Base-by-base conservation (phyloP, 2,113 vertebrate genomes). In the Toxostoma redivivum region DNA sequence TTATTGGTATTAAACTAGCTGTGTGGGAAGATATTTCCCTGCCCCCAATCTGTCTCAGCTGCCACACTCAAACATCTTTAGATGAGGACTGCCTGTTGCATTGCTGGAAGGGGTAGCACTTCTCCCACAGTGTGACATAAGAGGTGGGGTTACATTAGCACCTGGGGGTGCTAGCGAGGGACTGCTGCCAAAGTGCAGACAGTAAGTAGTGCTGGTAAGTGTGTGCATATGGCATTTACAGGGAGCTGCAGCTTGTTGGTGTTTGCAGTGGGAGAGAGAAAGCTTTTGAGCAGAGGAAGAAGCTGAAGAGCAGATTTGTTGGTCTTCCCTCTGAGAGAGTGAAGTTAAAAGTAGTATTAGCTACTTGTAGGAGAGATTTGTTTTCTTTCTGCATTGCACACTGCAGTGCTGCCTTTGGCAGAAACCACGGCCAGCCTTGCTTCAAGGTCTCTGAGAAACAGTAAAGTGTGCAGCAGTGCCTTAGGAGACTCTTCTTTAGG, bases 1-100 rank as follows among this genome's bases (percentile, higher is more conserved):
- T 93, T 90, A 93, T 47, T 80, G 82, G 69, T 81, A 83, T 83
- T 93, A 86, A 90, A 90, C 54, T 69, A 73, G 38, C 35, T 82
- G 51, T 83, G 28, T 28, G 35, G 62, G 53, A 45, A 25, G 76
- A 31, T 56, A 12, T 31, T 20, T 38, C 7, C 10, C 22, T 5
- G 3, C 7, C 8, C 9, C 14, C n/a, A 35, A 0, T 65, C 31
- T 48, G 10, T 72, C 72, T 88, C 15, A 42, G 44, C 56, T 62
- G 50, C 1, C 2, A 47, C 23, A 14, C 0, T 4, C 11, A 35
- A 5, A 17, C n/a, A 31, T 37, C 18, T 74, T 19, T 38, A 53
- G n/a, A 15, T 35, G 27, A 56, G 65, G 62, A 42, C 4, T 69
- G 0, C 47, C n/a, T 80, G 12, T 62, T 65, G 35, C 4, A 3